A percentile compares a stretch with the other conserved stretches of the same genome.
Conservation (phyloP, 1,140 invertebrate species). For the Diorhabda carinulata region DNA sequence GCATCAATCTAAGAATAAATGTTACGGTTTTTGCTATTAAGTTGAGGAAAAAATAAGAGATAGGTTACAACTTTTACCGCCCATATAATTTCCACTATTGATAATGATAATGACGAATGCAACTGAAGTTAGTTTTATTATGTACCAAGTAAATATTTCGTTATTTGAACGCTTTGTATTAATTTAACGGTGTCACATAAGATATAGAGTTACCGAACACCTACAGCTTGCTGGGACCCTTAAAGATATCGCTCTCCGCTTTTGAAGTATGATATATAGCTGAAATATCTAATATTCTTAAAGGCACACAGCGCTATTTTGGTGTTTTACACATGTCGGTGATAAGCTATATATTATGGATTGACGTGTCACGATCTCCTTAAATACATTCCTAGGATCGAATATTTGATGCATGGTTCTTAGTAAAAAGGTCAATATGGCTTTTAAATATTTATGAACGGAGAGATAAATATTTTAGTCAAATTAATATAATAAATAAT, state of each 20-base stretch:
- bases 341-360: conserved; percentile 2
- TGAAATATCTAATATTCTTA: neutral
- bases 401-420: neutral
- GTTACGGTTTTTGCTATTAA: too few relatives aligned
- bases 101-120: too few relatives aligned
- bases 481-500: too few relatives aligned
- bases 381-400: neutral
- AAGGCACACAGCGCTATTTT: neutral
- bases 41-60: too few relatives aligned
- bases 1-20: too few relatives aligned
- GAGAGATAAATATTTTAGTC: neutral
- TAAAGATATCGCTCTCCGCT: neutral
- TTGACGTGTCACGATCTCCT: conserved; percentile 1
- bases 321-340: neutral
- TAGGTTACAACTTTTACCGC: too few relatives aligned
- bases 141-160: too few relatives aligned
- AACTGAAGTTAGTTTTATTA: too few relatives aligned
- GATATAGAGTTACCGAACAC: too few relatives aligned
- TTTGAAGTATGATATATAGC: neutral
- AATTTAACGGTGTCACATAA: too few relatives aligned
- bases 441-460: neutral
- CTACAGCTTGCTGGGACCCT: neutral
- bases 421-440: neutral
- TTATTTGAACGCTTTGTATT: too few relatives aligned
- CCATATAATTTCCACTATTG: too few relatives aligned